phyloP scores from a whole-genome alignment of 2,888 invertebrate genomes.

The Hypena proboscidalis region DNA sequence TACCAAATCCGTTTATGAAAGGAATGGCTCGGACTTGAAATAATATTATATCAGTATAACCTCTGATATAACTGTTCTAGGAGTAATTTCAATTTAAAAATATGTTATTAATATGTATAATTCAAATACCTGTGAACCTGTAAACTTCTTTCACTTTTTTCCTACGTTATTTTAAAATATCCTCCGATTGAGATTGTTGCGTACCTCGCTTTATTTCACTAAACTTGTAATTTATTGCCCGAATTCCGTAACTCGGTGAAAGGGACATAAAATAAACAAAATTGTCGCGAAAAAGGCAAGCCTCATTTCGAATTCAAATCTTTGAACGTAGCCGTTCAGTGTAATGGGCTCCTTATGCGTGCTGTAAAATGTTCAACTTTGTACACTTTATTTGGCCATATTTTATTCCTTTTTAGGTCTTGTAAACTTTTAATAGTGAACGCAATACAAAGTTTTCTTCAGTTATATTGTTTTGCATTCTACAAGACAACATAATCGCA shows the following conservation, averaged over 20 bases:
- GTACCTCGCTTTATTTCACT: constrained; percentile 22
- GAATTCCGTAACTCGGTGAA: constrained; percentile 18
- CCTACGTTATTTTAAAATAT: constrained; percentile 19
- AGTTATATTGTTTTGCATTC: too few species aligned
- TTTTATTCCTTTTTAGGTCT: constrained; percentile 3
- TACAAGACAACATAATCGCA: too few species aligned
- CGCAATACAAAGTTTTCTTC: background rate
- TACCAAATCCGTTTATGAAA: too few species aligned
- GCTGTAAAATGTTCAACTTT: constrained; percentile 35
- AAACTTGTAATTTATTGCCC: constrained; percentile 30
- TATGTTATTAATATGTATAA: too few species aligned
- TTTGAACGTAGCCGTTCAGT: constrained; percentile 30
- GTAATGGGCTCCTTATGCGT: constrained; percentile 35
- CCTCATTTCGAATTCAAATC: constrained; percentile 41
- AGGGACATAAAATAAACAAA: constrained; percentile 31
- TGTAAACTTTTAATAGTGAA: background rate
- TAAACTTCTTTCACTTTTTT: too few species aligned
- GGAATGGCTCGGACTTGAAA: too few species aligned
- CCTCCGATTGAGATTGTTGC: constrained; percentile 9
- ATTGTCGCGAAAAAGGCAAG: constrained; percentile 28
- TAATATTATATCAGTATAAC: too few species aligned
- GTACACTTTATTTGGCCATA: constrained; percentile 5
- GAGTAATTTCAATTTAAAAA: too few species aligned
- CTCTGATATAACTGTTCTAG: too few species aligned
- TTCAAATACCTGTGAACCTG: too few species aligned